Conservation (phyloP, 1,140 invertebrate species). For the Drosophila fuyamai region DNA sequence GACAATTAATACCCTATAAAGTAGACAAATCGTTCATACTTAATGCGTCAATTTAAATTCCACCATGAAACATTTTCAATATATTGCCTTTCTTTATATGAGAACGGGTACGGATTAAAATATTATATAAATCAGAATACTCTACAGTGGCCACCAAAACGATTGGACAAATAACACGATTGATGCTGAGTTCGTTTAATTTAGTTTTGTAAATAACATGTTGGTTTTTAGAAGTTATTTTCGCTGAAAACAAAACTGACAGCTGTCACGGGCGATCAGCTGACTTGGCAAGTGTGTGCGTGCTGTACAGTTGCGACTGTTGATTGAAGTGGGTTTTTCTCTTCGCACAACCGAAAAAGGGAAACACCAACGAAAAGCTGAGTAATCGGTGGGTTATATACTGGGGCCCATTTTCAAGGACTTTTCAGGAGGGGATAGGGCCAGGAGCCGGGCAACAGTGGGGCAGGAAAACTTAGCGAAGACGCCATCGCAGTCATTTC, state of each 20-base stretch:
- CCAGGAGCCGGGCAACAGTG: no score
- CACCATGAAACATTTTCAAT: no score
- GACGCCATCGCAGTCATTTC: constrained; percentile 66
- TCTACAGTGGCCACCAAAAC: no score
- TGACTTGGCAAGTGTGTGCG: constrained; percentile 20
- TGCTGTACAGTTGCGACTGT: constrained; percentile 62
- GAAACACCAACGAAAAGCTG: neutral
- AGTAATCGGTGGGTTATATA: neutral
- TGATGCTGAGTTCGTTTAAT: no score
- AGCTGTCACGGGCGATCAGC: constrained; percentile 10
- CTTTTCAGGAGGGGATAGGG: neutral
- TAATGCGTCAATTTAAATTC: no score
- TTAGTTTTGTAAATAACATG: no score
- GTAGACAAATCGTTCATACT: no score
- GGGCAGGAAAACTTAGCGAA: constrained; percentile 55
- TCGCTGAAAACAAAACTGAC: constrained; percentile 27
- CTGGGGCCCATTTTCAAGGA: neutral
- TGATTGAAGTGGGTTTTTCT: constrained; percentile 25
- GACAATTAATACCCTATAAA: no score
- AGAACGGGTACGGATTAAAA: no score
- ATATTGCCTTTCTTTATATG: no score
- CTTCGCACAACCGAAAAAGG: neutral
- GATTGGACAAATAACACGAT: no score
- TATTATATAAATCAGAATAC: no score
- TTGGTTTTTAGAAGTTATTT: neutral